Base-by-base conservation (phyloP, 2,888 invertebrate genomes). In the Coelinius sp. region DNA sequence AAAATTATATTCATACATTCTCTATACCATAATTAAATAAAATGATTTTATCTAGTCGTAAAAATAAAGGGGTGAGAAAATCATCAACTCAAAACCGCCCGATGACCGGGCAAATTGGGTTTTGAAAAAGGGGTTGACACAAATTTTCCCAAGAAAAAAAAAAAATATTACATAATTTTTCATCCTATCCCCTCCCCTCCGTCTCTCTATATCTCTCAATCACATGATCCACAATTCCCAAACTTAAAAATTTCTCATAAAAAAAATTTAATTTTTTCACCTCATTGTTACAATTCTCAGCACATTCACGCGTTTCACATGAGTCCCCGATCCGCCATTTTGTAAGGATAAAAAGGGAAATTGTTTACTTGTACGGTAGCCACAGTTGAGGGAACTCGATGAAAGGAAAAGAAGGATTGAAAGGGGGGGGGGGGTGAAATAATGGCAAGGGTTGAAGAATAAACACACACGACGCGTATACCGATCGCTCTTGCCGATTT, bases 401-500 rank as follows among this genome's bases (percentile, higher is more conserved):
- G 20, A 6, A 38, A 52, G 49, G 24, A 38, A 69, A 22, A 49
- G 62, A 12, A 24, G 4, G 35, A 69, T 1, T 3, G 7, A 31
- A 31, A 31, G 31, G 7, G 7, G 7, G 5, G 31, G 7, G 41
- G 41, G 41, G 41, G 5, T 2, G 63, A 20, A 63, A 38, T 49
- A 53, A 41, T 38, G n/a, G 38, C 41, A 62, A 63, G 69, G 71
- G 67, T 66, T 52, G 74, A 62, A 20, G 59, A 41, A 41, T 41
- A 41, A 38, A 41, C 10, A 59, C 31, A 56, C 27, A 27, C 20
- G 12, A 52, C 49, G 44, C 59, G 31, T 31, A 52, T n/a, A 35
- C 41, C 56, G 53, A 70, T 70, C 69, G 59, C 59, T 46, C 41
- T n/a, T 35, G 38, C 14, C 24, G 64, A 70, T 70, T 41, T 70